Base-by-base conservation (phyloP, 2,797 vertebrate species). In the Falco berigora region DNA sequence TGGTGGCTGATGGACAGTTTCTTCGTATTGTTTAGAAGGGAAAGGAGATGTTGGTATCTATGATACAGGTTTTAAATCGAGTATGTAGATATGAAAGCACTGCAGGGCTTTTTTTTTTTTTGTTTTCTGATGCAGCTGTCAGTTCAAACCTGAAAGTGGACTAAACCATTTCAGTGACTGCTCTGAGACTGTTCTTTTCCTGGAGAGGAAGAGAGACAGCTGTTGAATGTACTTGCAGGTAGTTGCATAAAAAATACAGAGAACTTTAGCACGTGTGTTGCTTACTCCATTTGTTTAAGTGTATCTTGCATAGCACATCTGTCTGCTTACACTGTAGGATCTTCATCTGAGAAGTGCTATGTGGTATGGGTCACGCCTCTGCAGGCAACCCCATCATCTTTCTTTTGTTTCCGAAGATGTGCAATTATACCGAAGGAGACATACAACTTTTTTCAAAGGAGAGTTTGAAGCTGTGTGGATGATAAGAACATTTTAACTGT, bases 171-270 rank as follows among this genome's bases (percentile, higher is more conserved):
- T 72, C 68, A 82, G 90, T 91, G 91, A 67, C 71, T 66, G 40
- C 59, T 68, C 58, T 76, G 93, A 95, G 86, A 67, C n/a, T 78
- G 12, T 61, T 77, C 68, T 82, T 86, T 97, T 96, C 90, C 93
- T 91, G 63, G 82, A 92, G 71, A 94, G 90, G 50, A 95, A 77
- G 78, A 88, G 74, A 94, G 27, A 80, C 30, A 92, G 40, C 56
- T n/a, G 24, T 71, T 94, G 94, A 93, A 42, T 67, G 6, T 52
- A 77, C 55, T 55, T 59, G 5, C 18, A 76, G 56, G 7, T 44
- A 68, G 83, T 86, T 71, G 42, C 19, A 16, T 24, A 44, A 75
- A 75, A 77, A 56, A 19, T 50, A 28, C 23, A 52, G 38, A 64
- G 25, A 85, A 20, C 16, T 77, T 4, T 9, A 47, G 44, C 4